These are phyloP conservation scores for Mechanitis messenoides DNA, from an alignment of 2,888 invertebrate genomes.

Conservation along the genomic window DNA sequence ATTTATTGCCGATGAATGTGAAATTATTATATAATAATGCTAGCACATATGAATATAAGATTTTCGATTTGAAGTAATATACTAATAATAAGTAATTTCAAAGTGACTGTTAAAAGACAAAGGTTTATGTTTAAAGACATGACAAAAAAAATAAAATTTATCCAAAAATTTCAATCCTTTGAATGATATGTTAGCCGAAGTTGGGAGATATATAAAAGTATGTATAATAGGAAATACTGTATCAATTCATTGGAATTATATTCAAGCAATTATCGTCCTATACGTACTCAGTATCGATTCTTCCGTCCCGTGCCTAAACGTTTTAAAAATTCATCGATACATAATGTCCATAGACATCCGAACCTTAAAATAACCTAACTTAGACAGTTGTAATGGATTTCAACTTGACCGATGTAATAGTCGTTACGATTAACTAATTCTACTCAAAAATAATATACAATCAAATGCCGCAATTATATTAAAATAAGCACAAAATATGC, in stretches of 20 bases:
- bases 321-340: slow-evolving; percentile 70
- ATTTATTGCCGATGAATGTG: neutral
- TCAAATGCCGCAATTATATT: neutral
- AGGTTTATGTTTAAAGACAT: neutral
- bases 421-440: slow-evolving; percentile 1
- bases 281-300: slow-evolving; percentile 62
- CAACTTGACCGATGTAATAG: slow-evolving; percentile 8
- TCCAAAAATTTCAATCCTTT: too few relatives aligned
- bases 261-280: slow-evolving; percentile 43
- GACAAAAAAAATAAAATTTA: too few relatives aligned
- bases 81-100: slow-evolving; percentile 1
- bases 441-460: neutral
- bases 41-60: too few relatives aligned
- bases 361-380: slow-evolving; percentile 47
- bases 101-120: neutral
- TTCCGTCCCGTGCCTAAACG: slow-evolving; percentile 68
- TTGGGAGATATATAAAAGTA: slow-evolving; percentile 31
- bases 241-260: slow-evolving; percentile 24
- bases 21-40: slow-evolving; percentile 1
- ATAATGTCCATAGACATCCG: slow-evolving; percentile 56
- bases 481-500: neutral
- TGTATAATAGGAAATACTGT: slow-evolving; percentile 18
- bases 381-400: slow-evolving; percentile 29
- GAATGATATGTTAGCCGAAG: too few relatives aligned
- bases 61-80: neutral